Conservation (phyloP, 2,113 vertebrate species). For the Albula glossodonta region DNA sequence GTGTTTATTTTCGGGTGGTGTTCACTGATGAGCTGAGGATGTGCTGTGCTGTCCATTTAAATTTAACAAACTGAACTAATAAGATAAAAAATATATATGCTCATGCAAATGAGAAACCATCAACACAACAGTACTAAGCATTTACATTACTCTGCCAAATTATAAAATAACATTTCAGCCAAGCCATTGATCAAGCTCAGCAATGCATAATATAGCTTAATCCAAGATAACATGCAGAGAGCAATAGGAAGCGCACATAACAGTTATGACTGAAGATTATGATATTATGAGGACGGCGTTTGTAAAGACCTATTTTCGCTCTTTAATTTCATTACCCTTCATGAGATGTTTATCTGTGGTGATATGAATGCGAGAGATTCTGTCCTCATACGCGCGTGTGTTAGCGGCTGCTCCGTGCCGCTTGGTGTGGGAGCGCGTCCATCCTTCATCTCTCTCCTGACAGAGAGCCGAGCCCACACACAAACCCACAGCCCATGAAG, state of each 20-base stretch:
- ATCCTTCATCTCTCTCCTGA: not conserved
- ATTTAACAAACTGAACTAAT: not conserved
- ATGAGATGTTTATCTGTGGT: constrained; percentile 1
- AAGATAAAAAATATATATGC: not conserved
- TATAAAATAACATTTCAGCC: not conserved
- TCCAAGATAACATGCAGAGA: not conserved
- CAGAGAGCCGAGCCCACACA: not conserved
- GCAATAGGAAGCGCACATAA: not conserved
- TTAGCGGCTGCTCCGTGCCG: not conserved
- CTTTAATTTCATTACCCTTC: constrained; percentile 8
- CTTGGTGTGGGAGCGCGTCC: not conserved
- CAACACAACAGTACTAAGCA: not conserved
- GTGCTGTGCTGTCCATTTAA: not conserved
- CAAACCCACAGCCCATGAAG: not conserved
- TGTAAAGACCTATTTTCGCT: not conserved
- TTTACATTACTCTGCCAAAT: not conserved
- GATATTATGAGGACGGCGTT: not conserved
- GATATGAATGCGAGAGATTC: not conserved
- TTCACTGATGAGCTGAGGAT: not conserved
- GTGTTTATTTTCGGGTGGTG: not conserved
- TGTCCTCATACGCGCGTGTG: not conserved
- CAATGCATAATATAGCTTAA: not conserved
- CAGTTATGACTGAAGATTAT: not conserved
- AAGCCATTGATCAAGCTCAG: constrained; percentile 5
- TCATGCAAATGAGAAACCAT: not conserved